Conservation (phyloP, 2,888 invertebrate species). For the Linyphia triangularis region DNA sequence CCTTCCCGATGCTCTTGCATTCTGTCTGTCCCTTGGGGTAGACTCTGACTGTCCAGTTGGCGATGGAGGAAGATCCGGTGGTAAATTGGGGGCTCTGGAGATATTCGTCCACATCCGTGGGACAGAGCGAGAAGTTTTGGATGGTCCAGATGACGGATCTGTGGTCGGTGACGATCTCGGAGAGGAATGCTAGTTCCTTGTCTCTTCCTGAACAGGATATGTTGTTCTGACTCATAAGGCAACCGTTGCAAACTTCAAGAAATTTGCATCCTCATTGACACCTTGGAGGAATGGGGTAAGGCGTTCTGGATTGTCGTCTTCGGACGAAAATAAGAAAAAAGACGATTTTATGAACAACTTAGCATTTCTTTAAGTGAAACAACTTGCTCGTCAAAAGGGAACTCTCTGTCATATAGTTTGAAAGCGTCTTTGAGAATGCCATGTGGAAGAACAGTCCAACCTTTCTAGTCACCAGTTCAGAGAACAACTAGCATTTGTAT, state of each 20-base stretch:
- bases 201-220: background rate
- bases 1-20: constrained; percentile 10
- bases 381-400: too few relatives aligned
- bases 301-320: too few relatives aligned
- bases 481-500: too few relatives aligned
- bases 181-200: constrained; percentile 11
- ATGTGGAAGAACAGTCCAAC: too few relatives aligned
- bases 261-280: background rate
- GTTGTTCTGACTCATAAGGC: background rate
- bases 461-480: too few relatives aligned
- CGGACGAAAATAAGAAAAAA: too few relatives aligned
- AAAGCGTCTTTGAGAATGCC: too few relatives aligned
- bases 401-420: too few relatives aligned
- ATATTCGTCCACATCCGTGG: constrained; percentile 29
- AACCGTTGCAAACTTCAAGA: background rate
- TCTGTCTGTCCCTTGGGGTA: constrained; percentile 25
- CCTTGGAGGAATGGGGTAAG: background rate
- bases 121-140: constrained; percentile 23
- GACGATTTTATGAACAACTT: too few relatives aligned
- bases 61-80: background rate
- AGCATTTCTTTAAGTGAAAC: too few relatives aligned
- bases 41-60: background rate
- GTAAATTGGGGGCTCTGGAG: constrained; percentile 34
- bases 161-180: constrained; percentile 20
- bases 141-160: constrained; percentile 17